Evolutionary conservation across 2,888 invertebrate species (phyloP), one percentile per base, ranked within the genome.

Genomic region (Orthonevra nobilis): DNA sequence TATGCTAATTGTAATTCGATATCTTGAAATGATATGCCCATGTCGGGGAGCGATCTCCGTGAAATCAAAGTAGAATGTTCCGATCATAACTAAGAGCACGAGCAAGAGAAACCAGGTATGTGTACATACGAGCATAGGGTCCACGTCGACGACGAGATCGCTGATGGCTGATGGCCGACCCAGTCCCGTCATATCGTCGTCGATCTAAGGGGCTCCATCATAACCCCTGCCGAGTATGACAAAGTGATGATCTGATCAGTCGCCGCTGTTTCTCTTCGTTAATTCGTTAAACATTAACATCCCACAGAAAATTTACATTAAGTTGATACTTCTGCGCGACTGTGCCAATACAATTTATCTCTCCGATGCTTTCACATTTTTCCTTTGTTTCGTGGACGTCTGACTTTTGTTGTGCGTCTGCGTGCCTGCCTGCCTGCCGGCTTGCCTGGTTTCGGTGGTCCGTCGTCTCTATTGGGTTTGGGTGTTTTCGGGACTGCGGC

Each of bases 161-260:
- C n/a, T n/a, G n/a, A n/a, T n/a, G n/a, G n/a, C 68, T 34, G 34
- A 40, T 60, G 46, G 32, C 20, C 73, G 44, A 61, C 34, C 60
- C 63, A 60, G 77, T 66, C 66, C 69, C 81, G 81, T 73, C 77
- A 74, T 72, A 82, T 81, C 73, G 66, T 61, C 61, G 66, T 73
- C 73, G 73, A 73, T 73, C 73, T 73, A 32, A 68, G 73, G 48
- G 66, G 79, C 79, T 61, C 73, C 79, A 79, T 79, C 79, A 66
- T 81, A 64, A 70, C 72, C 77, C 83, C 82, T 54, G 83, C 83
- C 81, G 83, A 64, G 81, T 75, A 81, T 83, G 83, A 83, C 82
- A 83, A 83, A 83, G 82, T 83, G 83, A 83, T 81, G 83, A 82
- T 82, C 83, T 83, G 83, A 82, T 82, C 75, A 81, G 75, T 75